A percentile compares a stretch with the other conserved stretches of the same genome.
phyloP scores from a whole-genome alignment of 2,113 vertebrate genomes.

The Bubo scandiacus region DNA sequence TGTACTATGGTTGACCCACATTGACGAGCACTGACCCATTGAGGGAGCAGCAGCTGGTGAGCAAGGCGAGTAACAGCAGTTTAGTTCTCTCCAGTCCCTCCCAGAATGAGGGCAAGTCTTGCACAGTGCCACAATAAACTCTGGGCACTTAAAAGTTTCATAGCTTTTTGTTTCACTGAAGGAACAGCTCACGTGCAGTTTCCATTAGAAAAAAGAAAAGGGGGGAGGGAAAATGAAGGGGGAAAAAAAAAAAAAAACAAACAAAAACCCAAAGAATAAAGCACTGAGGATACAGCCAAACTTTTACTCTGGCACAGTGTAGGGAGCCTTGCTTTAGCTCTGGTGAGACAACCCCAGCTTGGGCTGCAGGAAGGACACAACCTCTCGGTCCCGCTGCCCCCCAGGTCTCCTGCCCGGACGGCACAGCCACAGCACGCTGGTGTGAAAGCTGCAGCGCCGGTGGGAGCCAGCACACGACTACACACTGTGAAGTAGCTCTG shows the following conservation, averaged over 20 bases:
- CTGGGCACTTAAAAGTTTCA: not conserved
- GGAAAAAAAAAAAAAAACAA: not conserved
- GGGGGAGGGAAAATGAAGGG: fast-evolving
- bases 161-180: not conserved
- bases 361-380: not conserved
- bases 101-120: not conserved
- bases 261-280: not conserved
- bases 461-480: fast-evolving
- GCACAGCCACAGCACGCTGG: fast-evolving
- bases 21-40: not conserved
- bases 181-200: not conserved
- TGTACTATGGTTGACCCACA: not conserved
- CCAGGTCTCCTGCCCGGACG: not conserved
- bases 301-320: not conserved
- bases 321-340: not conserved
- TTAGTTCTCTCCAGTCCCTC: not conserved
- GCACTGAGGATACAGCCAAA: not conserved
- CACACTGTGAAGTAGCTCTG: not conserved
- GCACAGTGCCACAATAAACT: not conserved
- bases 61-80: not conserved
- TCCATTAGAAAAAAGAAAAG: not conserved
- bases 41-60: not conserved
- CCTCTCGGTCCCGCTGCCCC: not conserved
- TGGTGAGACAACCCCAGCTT: not conserved
- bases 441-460: not conserved